Conservation (phyloP, 2,888 invertebrate genomes). For the Agriopis leucophaearia region DNA sequence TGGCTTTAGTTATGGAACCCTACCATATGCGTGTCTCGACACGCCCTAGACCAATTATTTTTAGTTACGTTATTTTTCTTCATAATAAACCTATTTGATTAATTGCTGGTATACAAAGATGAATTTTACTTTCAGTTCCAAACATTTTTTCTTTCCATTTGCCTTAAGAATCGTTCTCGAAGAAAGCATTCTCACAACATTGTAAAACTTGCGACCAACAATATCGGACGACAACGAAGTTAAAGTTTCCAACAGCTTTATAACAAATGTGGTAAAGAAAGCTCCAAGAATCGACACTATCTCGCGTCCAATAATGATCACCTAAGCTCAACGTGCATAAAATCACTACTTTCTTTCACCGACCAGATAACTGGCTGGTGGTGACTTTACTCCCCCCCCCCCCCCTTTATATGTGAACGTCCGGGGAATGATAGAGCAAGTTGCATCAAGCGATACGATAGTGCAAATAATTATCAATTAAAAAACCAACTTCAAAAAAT, state of each 20-base stretch:
- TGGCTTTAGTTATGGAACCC: too few species aligned
- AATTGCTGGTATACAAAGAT: neutral
- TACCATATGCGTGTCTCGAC: too few species aligned
- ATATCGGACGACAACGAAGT: conserved; percentile 9
- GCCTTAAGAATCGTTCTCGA: neutral
- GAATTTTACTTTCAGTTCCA: neutral
- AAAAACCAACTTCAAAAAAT: too few species aligned
- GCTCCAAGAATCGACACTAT: conserved; percentile 17
- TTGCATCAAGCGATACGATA: conserved; percentile 4
- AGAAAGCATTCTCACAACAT: conserved; percentile 13
- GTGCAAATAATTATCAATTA: too few species aligned
- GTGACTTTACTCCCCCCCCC: conserved; percentile 15
- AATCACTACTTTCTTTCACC: conserved; percentile 22
- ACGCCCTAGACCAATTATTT: too few species aligned
- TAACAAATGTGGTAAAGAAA: conserved; percentile 11
- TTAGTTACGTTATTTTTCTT: too few species aligned
- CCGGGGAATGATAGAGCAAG: neutral
- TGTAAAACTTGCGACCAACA: conserved; percentile 15
- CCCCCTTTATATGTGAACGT: conserved; percentile 17
- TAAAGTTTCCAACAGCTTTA: conserved; percentile 8
- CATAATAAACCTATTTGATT: too few species aligned
- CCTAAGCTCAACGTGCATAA: conserved; percentile 22
- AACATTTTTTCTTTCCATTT: neutral
- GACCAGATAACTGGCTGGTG: conserved; percentile 23
- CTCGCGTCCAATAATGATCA: conserved; percentile 11